Conservation (phyloP, 2,888 invertebrate species). For the Pachydiplax longipennis region DNA sequence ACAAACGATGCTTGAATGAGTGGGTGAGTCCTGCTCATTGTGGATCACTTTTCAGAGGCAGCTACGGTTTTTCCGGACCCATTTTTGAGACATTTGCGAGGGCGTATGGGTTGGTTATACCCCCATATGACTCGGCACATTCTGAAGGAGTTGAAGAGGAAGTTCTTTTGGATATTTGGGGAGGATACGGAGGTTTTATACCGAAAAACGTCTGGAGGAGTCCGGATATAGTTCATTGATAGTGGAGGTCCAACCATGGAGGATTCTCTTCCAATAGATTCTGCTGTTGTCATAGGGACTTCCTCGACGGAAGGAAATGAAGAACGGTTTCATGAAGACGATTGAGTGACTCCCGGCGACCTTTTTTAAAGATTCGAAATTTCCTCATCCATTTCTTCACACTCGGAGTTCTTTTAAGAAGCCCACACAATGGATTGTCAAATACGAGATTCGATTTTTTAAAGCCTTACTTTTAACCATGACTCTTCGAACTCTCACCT, state of each 20-base stretch:
- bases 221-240: background rate
- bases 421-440: background rate
- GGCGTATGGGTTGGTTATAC: background rate
- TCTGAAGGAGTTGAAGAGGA: background rate
- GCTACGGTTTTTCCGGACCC: background rate
- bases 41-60: background rate
- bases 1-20: background rate
- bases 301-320: background rate
- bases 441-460: background rate
- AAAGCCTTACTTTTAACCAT: background rate
- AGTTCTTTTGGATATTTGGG: background rate
- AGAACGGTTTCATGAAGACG: background rate
- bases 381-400: background rate
- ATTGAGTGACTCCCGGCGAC: too few species aligned
- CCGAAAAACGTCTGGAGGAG: too few species aligned
- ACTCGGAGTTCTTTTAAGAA: background rate
- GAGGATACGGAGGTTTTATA: background rate
- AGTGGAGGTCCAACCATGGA: background rate
- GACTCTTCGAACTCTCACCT: background rate
- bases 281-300: background rate
- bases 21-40: background rate
- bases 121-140: background rate
- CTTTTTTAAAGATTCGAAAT: background rate
- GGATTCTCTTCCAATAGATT: background rate
- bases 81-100: background rate